Conservation (phyloP, 2,797 vertebrate species). For the Trematomus bernacchii region DNA sequence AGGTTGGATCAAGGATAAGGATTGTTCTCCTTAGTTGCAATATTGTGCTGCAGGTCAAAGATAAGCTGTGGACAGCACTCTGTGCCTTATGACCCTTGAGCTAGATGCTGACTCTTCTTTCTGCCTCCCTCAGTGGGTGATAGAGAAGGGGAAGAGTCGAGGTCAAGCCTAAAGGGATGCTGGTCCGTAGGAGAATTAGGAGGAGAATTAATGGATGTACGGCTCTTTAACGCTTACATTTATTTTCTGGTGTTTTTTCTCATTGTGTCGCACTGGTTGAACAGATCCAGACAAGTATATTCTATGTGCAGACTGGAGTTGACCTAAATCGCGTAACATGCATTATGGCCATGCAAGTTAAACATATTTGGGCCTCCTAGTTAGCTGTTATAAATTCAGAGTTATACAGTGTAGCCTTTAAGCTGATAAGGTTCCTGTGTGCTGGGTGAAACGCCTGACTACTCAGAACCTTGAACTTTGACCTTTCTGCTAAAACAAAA, state of each 20-base stretch:
- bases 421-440: slow-evolving; percentile 86
- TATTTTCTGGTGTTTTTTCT: neutral
- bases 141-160: slow-evolving; percentile 24
- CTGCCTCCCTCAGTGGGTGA: slow-evolving; percentile 24
- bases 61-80: slow-evolving; percentile 37
- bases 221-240: slow-evolving; percentile 12
- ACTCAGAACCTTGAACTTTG: slow-evolving; percentile 91
- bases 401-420: slow-evolving; percentile 68
- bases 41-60: slow-evolving; percentile 35
- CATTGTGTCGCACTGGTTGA: neutral
- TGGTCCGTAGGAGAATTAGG: slow-evolving; percentile 15
- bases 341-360: slow-evolving; percentile 1
- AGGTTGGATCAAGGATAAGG: slow-evolving; percentile 8
- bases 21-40: slow-evolving; percentile 15
- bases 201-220: neutral
- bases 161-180: slow-evolving; percentile 43
- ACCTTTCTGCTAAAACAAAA: slow-evolving; percentile 89
- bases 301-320: neutral
- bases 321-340: slow-evolving; percentile 5
- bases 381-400: slow-evolving; percentile 82
- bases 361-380: neutral
- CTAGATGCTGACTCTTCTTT: slow-evolving; percentile 39
- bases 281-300: neutral
- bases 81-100: slow-evolving; percentile 29
- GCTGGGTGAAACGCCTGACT: slow-evolving; percentile 83